Evolutionary conservation across 2,888 invertebrate genomes (phyloP).

Genomic region (Pseudococcus viburni): DNA sequence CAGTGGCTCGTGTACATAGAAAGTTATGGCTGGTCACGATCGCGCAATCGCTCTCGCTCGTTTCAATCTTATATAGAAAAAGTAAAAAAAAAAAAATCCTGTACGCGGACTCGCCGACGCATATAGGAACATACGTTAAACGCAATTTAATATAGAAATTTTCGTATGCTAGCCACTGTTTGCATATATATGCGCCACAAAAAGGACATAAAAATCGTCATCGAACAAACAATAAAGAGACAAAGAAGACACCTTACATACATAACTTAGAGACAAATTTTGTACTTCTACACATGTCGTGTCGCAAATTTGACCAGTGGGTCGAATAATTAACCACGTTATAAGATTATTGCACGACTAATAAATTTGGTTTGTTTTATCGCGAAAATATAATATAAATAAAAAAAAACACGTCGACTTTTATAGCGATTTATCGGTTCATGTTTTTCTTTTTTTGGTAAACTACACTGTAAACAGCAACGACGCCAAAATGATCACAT

Average conservation of each 20-base stretch:
- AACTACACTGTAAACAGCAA: background rate
- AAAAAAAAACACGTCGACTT: slow-evolving; percentile 29
- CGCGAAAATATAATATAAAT: slow-evolving; percentile 6
- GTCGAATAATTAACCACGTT: slow-evolving; percentile 19
- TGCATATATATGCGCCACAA: background rate
- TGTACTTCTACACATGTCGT: slow-evolving; percentile 47
- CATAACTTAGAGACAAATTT: slow-evolving; percentile 18
- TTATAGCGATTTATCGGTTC: background rate
- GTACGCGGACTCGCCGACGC: background rate
- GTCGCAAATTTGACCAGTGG: slow-evolving; percentile 7
- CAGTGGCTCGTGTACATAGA: slow-evolving; percentile 36
- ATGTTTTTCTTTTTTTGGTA: slow-evolving; percentile 18
- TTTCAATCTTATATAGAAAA: no score
- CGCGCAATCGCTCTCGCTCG: background rate
- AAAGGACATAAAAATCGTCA: background rate
- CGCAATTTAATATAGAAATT: background rate
- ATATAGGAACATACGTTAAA: background rate
- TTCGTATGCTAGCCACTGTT: background rate
- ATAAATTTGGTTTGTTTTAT: slow-evolving; percentile 46
- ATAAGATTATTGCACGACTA: slow-evolving; percentile 45
- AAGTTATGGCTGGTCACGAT: slow-evolving; percentile 60
- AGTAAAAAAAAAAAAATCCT: background rate
- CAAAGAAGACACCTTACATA: slow-evolving; percentile 1
- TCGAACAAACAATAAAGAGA: background rate
- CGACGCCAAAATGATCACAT: slow-evolving; percentile 36